Evolutionary conservation across 2,888 invertebrate species (phyloP), one percentile per base, ranked within the genome.

Genomic region (Dicyrtomina minuta): DNA sequence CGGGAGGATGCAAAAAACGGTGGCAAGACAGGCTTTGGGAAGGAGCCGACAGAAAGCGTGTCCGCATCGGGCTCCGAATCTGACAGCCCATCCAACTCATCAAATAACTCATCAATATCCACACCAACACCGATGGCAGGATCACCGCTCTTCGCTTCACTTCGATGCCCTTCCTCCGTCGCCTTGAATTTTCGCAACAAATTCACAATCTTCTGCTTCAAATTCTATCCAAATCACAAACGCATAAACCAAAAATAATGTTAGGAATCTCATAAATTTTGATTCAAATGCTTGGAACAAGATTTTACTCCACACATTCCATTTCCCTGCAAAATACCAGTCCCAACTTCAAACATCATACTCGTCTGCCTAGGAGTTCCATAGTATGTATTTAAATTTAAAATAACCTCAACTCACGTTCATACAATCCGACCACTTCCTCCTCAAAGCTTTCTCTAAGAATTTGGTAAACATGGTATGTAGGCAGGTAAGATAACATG

Each of bases 181-280:
- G 93, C 90, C 79, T 93, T 90, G 86, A 99, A 98, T 79, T 95
- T 89, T 81, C 92, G 91, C 80, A 99, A 84, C 78, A 99, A 84
- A 62, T 96, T 93, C 74, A 96, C 93, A 83, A 99, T 96, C 84
- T 93, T 93, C 84, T 98, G 96, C 83, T 97, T 98, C 80, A 98
- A 86, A 84, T 98, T 98, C 80, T 94, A 88, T 88, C 88, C 92
- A 86, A 27, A 58, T 58, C 2, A 58, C 1, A 2, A 3, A 58
- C 33, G 20, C 8, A 20, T 12, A 51, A 20, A 20, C 51, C 5
- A 51, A n/a, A n/a, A n/a, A n/a, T n/a, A 5, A 39, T 58, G 22
- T 17, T 5, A 58, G 6, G 20, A 58, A 3, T 10, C 39, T 26
- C 27, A 55, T 26, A 55, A 26, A 55, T 27, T 55, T 27, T 55